Percentiles rank a stretch among this genome's conserved stretches.
Conservation (phyloP, 2,797 vertebrate species). For the Scomberomorus guttatus region DNA sequence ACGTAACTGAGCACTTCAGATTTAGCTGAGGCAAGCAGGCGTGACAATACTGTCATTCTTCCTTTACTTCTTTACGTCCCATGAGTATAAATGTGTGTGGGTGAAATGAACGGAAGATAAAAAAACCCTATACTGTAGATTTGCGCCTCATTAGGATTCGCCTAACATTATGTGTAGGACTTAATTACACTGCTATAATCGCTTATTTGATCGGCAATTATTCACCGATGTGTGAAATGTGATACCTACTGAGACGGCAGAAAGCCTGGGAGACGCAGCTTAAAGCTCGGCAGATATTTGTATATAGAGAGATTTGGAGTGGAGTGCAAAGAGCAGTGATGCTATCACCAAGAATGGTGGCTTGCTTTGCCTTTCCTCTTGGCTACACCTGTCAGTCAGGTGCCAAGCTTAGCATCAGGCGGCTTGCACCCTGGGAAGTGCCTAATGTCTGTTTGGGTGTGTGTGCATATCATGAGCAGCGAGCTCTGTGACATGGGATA, state of each 20-base stretch:
- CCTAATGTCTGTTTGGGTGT: constrained; percentile 52
- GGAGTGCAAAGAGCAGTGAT: constrained; percentile 65
- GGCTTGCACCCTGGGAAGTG: constrained; percentile 49
- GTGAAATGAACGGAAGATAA: constrained; percentile 57
- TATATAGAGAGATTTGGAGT: constrained; percentile 54
- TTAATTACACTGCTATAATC: constrained; percentile 84
- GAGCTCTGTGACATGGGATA: constrained; percentile 49
- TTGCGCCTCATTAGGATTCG: constrained; percentile 73
- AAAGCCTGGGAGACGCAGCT: constrained; percentile 64
- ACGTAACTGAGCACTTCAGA: constrained; percentile 60
- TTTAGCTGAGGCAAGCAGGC: constrained; percentile 63
- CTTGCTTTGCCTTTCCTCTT: constrained; percentile 77
- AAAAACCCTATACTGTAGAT: constrained; percentile 47
- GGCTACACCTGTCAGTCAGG: constrained; percentile 86
- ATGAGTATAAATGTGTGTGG: constrained; percentile 46
- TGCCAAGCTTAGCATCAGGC: constrained; percentile 73
- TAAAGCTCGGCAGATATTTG: constrained; percentile 61
- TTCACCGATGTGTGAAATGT: constrained; percentile 81
- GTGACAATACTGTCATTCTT: constrained; percentile 62
- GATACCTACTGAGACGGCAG: constrained; percentile 69
- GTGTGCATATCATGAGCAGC: constrained; percentile 47
- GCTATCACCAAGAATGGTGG: constrained; percentile 75
- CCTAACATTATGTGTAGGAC: constrained; percentile 74
- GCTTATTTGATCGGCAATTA: constrained; percentile 81
- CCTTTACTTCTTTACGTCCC: constrained; percentile 64